These are phyloP conservation scores for Drosophila hydei DNA, from an alignment of 1,140 invertebrate species.

Conservation along the genomic window DNA sequence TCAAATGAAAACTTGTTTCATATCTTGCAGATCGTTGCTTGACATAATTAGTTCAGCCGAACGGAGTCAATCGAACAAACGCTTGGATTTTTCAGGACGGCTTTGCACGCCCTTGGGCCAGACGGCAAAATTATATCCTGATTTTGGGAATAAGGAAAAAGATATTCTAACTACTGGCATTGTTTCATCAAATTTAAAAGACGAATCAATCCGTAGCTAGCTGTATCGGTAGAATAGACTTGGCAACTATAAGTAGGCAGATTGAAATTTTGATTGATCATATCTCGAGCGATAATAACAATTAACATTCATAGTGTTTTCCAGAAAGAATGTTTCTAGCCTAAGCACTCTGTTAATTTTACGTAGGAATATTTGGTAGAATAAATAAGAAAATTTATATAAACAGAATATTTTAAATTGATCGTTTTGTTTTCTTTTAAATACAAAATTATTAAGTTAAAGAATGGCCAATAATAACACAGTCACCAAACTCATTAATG, in stretches of 20 bases:
- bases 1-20: not conserved
- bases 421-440: not conserved
- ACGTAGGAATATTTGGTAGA: not conserved
- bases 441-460: conserved; percentile 5
- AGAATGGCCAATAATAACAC: conserved; percentile 45
- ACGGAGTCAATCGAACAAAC: conserved; percentile 85
- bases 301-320: not conserved
- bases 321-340: not conserved
- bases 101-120: conserved; percentile 87
- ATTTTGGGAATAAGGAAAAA: conserved; percentile 86
- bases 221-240: not conserved
- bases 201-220: conserved; percentile 58
- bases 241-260: not conserved
- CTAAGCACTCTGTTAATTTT: conserved; percentile 13
- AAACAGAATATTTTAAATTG: not conserved
- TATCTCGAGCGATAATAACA: not conserved
- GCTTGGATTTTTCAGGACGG: conserved; percentile 92
- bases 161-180: conserved; percentile 36
- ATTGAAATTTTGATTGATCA: not conserved
- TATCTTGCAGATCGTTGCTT: conserved; percentile 85
- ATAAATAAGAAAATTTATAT: not conserved
- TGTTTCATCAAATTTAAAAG: conserved; percentile 44
- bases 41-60: conserved; percentile 87
- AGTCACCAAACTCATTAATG: conserved; percentile 46
- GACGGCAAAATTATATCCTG: conserved; percentile 91